phyloP scores from a whole-genome alignment of 53 echinoderm and acorn worm genomes.

The Mesocentrotus franciscanus region DNA sequence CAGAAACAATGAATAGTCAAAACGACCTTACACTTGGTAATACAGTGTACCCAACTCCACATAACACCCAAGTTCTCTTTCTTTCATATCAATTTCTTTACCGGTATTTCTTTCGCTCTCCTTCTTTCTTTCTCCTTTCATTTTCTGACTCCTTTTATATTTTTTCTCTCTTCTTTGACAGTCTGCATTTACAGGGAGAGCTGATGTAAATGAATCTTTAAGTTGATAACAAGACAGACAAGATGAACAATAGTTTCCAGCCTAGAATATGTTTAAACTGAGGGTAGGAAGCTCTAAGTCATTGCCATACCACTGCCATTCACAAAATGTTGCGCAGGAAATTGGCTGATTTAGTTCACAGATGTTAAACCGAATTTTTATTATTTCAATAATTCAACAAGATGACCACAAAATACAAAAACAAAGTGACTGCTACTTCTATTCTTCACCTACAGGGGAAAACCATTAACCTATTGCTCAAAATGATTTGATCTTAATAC shows the following conservation, averaged over 20 bases:
- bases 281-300: too few relatives aligned
- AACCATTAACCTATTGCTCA: background rate
- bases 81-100: slow-evolving; percentile 27
- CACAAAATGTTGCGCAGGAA: background rate
- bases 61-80: background rate
- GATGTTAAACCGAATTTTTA: background rate
- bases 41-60: background rate
- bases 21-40: too few relatives aligned
- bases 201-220: too few relatives aligned
- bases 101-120: background rate
- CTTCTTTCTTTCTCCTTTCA: background rate
- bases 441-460: background rate
- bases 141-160: background rate
- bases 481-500: background rate
- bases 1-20: background rate
- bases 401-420: background rate
- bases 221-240: too few relatives aligned
- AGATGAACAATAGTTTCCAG: too few relatives aligned
- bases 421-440: background rate
- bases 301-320: background rate
- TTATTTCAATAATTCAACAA: background rate
- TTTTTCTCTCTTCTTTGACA: background rate
- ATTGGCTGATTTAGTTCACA: too few relatives aligned
- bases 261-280: too few relatives aligned
- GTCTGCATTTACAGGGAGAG: too few relatives aligned